A percentile compares a stretch with the other conserved stretches of the same genome.
These are phyloP conservation scores for Ormyrus pomaceus DNA, from an alignment of 2,888 invertebrate species.

Conservation along the genomic window DNA sequence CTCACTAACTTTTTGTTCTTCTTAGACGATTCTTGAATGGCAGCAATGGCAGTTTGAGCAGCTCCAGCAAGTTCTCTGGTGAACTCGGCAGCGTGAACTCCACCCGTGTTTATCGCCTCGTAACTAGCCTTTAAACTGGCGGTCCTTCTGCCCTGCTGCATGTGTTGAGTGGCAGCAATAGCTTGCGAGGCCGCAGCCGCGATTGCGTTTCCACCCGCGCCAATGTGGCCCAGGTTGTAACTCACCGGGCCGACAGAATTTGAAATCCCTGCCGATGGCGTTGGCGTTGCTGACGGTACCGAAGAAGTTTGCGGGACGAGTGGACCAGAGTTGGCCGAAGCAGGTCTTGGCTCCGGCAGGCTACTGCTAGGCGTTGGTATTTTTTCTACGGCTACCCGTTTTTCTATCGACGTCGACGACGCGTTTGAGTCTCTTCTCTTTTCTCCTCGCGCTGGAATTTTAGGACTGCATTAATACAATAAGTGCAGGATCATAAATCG, in stretches of 20 bases:
- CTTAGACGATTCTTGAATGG: constrained; percentile 81
- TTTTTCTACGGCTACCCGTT: constrained; percentile 76
- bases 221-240: constrained; percentile 87
- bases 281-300: constrained; percentile 68
- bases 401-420: constrained; percentile 76
- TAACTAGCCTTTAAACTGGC: constrained; percentile 96
- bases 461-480: neutral
- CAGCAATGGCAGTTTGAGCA: constrained; percentile 84
- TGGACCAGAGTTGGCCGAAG: constrained; percentile 72
- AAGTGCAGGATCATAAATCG: neutral
- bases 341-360: constrained; percentile 70
- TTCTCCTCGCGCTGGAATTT: constrained; percentile 79
- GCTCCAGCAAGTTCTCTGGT: constrained; percentile 85
- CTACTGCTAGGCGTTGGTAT: constrained; percentile 59
- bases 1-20: constrained; percentile 80
- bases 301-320: constrained; percentile 67
- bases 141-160: constrained; percentile 95
- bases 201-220: constrained; percentile 92
- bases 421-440: constrained; percentile 86
- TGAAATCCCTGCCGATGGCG: constrained; percentile 67
- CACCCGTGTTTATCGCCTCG: constrained; percentile 87
- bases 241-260: constrained; percentile 76
- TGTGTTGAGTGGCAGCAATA: constrained; percentile 95
- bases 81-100: constrained; percentile 82
- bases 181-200: constrained; percentile 97